Evolutionary conservation across 2,888 invertebrate species (phyloP).

Genomic region (Pollenia labialis): DNA sequence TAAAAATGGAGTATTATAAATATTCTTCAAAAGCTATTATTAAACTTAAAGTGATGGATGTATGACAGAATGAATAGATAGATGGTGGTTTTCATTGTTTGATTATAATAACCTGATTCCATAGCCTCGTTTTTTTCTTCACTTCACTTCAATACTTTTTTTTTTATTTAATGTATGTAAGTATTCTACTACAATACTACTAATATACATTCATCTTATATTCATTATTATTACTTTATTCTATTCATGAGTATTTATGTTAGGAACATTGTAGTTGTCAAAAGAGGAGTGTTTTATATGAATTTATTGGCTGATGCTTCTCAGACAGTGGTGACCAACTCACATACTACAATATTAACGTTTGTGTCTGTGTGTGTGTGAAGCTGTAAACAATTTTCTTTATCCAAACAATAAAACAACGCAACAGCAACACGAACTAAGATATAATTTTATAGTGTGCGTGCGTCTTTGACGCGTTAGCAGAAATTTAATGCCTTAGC

Average conservation of each 20-base stretch:
- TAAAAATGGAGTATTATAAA: background rate
- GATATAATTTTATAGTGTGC: no score
- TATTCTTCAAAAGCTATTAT: constrained; percentile 2
- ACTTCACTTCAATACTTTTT: background rate
- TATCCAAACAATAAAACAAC: no score
- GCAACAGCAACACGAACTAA: no score
- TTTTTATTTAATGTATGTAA: constrained; percentile 1
- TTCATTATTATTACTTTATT: constrained; percentile 17
- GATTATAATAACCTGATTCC: constrained; percentile 64
- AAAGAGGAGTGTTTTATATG: constrained; percentile 55
- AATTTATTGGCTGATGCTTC: constrained; percentile 32
- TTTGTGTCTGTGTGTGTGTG: background rate
- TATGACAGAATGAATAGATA: background rate
- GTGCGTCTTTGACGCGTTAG: no score
- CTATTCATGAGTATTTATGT: background rate
- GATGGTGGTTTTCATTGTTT: constrained; percentile 46
- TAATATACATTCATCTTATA: background rate
- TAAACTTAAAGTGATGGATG: constrained; percentile 4
- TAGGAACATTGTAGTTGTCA: constrained; percentile 12
- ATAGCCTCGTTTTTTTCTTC: constrained; percentile 60
- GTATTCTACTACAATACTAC: constrained; percentile 12
- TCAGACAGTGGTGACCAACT: no score
- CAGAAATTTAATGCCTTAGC: no score
- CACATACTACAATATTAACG: no score
- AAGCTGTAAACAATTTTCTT: no score